Conservation (phyloP, 2,888 invertebrate species). For the Pachycephus smyrnensis region DNA sequence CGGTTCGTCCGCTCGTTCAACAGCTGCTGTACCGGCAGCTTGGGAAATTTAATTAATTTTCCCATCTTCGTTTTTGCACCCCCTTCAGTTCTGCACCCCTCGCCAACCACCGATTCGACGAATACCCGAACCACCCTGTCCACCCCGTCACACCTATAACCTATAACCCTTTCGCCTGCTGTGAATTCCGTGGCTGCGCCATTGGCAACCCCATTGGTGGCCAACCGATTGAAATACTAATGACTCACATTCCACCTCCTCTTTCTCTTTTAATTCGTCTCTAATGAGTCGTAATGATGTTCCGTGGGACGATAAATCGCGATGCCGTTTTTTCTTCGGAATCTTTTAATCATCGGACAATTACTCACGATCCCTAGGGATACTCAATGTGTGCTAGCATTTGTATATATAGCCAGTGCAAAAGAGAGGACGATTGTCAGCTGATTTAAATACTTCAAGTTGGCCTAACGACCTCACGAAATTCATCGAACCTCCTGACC, state of each 20-base stretch:
- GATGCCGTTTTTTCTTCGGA: background rate
- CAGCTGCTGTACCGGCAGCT: constrained; percentile 11
- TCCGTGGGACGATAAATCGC: constrained; percentile 22
- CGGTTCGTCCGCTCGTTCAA: background rate
- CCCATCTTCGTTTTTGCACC: constrained; percentile 28
- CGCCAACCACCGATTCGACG: constrained; percentile 17
- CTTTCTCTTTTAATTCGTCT: constrained; percentile 28
- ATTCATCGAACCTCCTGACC: background rate
- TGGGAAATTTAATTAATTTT: constrained; percentile 50
- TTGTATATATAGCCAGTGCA: background rate
- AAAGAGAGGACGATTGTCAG: background rate
- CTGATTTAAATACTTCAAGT: background rate
- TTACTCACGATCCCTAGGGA: background rate
- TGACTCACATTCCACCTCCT: constrained; percentile 21
- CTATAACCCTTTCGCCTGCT: constrained; percentile 6
- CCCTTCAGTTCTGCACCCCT: constrained; percentile 14
- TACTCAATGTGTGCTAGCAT: background rate
- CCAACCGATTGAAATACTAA: constrained; percentile 34
- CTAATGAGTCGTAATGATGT: constrained; percentile 36
- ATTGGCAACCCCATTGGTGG: background rate
- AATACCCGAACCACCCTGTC: constrained; percentile 3
- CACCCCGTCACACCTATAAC: constrained; percentile 17
- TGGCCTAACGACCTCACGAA: background rate
- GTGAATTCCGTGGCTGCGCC: constrained; percentile 1
- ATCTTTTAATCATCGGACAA: background rate